Base-by-base conservation (phyloP, 2,888 invertebrate genomes). In the Heliconius cydno region DNA sequence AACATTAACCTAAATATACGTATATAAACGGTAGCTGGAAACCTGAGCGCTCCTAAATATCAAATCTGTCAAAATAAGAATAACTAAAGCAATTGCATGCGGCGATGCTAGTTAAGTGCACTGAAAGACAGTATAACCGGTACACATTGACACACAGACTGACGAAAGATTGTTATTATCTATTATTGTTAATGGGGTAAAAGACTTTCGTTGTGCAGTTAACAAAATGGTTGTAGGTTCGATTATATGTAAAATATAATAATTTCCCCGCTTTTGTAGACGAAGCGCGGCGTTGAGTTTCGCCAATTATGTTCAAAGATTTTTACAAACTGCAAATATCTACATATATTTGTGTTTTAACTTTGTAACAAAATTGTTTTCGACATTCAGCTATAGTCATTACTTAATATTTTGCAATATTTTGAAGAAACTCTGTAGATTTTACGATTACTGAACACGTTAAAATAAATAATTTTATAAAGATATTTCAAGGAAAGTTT, bases 41-140 rank as follows among this genome's bases (percentile, higher is more conserved):
- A 78, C 73, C 19, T 19, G 52, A 63, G 78, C 74, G 67, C 60
- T 13, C 57, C 74, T 78, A 78, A 78, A 78, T 78, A 73, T 74
- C 57, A 78, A 74, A 78, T 68, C 67, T 78, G 81, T 81, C 81
- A 81, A 81, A 81, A 77, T 78, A 72, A 78, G 73, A 81, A 80
- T 78, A 81, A 78, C 65, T 63, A 80, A 76, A 80, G 75, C 76
- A 71, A 77, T 79, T 66, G 79, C 73, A 66, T 66, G 75, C 71
- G 60, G 63, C 70, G 65, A 52, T 25, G 71, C 78, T 41, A 77
- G 71, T 63, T 41, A 74, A 60, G 34, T 78, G 66, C 13, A 9
- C 65, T 74, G 74, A 74, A 3, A 9, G 67, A 79, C 74, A 68
- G 73, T 25, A 65, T 34, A 79, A 79, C 78, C 74, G 74, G 78